Conservation (phyloP, 2,797 vertebrate genomes). For the Tarsius wallacei region DNA sequence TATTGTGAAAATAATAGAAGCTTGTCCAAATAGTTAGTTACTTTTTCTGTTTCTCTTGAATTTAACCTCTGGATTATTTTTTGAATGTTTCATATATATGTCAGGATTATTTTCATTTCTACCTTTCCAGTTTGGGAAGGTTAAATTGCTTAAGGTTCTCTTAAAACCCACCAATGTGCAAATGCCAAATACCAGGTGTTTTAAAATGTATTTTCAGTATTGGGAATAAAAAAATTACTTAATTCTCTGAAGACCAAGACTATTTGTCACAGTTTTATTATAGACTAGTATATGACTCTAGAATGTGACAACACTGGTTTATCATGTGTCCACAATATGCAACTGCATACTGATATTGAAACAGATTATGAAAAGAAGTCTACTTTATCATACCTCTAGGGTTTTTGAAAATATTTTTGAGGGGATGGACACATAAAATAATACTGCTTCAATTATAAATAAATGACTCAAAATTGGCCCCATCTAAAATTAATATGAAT, state of each 20-base stretch:
- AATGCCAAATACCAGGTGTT: background rate
- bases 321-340: background rate
- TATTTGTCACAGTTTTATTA: background rate
- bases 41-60: constrained; percentile 39
- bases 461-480: background rate
- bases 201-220: background rate
- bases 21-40: background rate
- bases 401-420: background rate
- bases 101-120: background rate
- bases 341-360: background rate
- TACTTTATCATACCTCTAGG: background rate
- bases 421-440: background rate
- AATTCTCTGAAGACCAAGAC: constrained; percentile 15
- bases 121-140: background rate
- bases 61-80: background rate
- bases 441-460: constrained; percentile 26
- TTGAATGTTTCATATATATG: background rate
- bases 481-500: background rate
- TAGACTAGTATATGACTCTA: background rate
- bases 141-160: constrained; percentile 47
- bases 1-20: constrained; percentile 21
- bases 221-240: background rate
- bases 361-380: background rate
- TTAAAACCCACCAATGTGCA: background rate
- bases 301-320: background rate